These are phyloP conservation scores for Onychorhynchus coronatus DNA, from an alignment of 2,113 vertebrate genomes.

Conservation along the genomic window DNA sequence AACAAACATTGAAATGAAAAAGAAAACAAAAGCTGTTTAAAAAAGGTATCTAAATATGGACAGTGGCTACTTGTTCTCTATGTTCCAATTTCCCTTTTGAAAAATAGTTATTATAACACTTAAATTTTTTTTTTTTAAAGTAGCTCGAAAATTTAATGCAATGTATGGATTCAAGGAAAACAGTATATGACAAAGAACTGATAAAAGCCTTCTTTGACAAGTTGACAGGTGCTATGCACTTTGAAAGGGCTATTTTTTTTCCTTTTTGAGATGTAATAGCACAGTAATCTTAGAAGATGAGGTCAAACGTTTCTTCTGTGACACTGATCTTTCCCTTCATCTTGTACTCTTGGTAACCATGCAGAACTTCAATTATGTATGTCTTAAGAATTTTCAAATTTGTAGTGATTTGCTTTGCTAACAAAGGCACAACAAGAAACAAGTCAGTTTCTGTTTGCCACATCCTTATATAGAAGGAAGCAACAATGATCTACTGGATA, in stretches of 20 bases:
- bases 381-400: neutral
- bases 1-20: neutral
- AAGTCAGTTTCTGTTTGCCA: neutral
- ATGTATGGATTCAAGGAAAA: neutral
- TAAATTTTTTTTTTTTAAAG: neutral
- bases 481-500: neutral
- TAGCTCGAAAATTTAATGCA: neutral
- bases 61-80: neutral
- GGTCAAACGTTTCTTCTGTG: neutral
- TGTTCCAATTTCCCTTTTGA: neutral
- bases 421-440: neutral
- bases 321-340: neutral
- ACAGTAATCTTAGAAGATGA: neutral
- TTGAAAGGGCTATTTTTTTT: neutral
- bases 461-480: neutral
- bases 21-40: accelerated
- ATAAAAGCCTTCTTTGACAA: neutral
- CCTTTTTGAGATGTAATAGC: neutral
- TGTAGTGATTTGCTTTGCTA: neutral
- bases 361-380: neutral
- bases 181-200: neutral
- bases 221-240: neutral
- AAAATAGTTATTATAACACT: neutral
- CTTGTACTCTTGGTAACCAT: neutral
- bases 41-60: neutral